Base-by-base conservation (phyloP, 2,797 vertebrate species). In the Rhinogobio ventralis region DNA sequence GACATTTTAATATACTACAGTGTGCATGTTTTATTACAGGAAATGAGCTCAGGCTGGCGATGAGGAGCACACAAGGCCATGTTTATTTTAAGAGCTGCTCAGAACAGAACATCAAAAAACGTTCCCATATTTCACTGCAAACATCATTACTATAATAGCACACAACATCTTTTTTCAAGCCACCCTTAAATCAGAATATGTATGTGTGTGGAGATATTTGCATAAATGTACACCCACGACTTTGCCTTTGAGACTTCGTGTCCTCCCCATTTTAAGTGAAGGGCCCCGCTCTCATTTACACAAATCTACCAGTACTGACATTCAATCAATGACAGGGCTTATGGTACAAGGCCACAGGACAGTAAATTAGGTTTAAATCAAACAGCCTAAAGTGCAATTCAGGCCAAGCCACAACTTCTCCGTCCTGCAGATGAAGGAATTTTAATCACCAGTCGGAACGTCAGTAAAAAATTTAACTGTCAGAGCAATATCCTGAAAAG, bases 101-200 rank as follows among this genome's bases (percentile, higher is more conserved):
- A 13, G 42, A 82, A 75, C 19, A 7, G 46, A 82, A 67, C 82
- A 80, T 84, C 66, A 74, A 74, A 78, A 79, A 84, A 55, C 57
- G 11, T 74, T 66, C 57, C 36, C 39, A 67, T 62, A 80, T 79
- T 66, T 81, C 71, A 81, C 55, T 82, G 74, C 85, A 86, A 86
- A 85, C 76, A 88, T 86, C 85, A 88, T 85, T 83, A 85, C 39
- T 62, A 75, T 88, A 86, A 89, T 86, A 76, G 66, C 74, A 82
- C 71, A 79, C 78, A 89, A 85, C 71, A 78, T 87, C 66, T 68
- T 82, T 42, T 84, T 80, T 82, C 53, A 81, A 75, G 75, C 53
- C 69, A 87, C 17, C 60, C 60, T 87, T 85, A 84, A 86, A 87
- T 81, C 66, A 81, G 77, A 81, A 82, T 72, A 86, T 73, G 39